phyloP scores from a whole-genome alignment of 2,797 vertebrate species.

The Manis pentadactyla region DNA sequence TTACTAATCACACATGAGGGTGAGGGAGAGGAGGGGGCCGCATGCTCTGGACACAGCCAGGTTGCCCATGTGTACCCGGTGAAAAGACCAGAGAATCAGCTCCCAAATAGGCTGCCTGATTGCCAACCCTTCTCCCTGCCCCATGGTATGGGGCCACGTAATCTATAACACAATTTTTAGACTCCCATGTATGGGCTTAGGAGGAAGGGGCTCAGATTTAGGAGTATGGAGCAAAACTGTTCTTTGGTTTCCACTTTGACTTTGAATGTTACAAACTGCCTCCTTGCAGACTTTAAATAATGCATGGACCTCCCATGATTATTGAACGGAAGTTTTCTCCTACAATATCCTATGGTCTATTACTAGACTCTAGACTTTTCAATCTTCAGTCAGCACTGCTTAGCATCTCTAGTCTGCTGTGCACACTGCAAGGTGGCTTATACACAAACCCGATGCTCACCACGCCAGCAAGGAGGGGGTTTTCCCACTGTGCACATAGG shows the following conservation, averaged over 20 bases:
- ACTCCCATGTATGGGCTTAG: not conserved
- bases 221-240: not conserved
- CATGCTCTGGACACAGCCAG: not conserved
- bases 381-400: not conserved
- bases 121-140: not conserved
- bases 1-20: too few relatives aligned
- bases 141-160: too few relatives aligned
- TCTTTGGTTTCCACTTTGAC: not conserved
- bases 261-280: constrained; percentile 37
- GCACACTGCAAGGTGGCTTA: not conserved
- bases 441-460: not conserved
- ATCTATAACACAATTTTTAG: not conserved
- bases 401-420: not conserved
- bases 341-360: not conserved
- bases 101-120: not conserved
- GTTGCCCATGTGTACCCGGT: not conserved
- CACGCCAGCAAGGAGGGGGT: too few relatives aligned
- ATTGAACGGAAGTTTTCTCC: constrained; percentile 6
- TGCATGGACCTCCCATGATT: constrained; percentile 25
- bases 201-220: not conserved
- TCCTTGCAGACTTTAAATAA: constrained; percentile 57
- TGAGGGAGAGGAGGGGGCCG: not conserved
- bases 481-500: not conserved
- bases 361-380: not conserved
- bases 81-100: not conserved